Percentiles rank a stretch among this genome's conserved stretches.
Conservation (phyloP, 2,797 vertebrate genomes). For the Sebastes steindachneri region DNA sequence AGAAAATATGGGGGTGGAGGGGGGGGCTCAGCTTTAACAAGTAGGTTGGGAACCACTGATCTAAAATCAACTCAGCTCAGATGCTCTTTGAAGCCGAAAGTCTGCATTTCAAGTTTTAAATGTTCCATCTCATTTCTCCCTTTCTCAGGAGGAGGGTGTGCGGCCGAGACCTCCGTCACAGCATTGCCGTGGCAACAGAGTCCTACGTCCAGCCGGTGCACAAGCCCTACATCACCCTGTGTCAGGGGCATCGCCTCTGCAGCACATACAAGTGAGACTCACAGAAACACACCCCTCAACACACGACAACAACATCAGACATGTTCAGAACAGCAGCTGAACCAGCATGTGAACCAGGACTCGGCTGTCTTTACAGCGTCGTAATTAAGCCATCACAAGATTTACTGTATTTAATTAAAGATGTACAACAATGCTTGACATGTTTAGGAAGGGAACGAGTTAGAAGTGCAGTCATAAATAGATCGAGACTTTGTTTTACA, state of each 20-base stretch:
- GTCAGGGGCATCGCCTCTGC: constrained; percentile 89
- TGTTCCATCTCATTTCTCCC: neutral
- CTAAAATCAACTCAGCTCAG: neutral
- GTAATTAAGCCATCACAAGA: neutral
- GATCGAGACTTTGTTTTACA: neutral
- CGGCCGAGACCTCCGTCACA: constrained; percentile 30
- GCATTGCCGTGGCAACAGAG: constrained; percentile 71
- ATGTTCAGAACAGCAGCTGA: neutral
- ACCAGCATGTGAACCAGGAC: neutral
- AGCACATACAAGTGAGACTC: constrained; percentile 93
- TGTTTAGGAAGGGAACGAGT: constrained; percentile 32
- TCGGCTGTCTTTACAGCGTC: neutral
- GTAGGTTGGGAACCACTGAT: neutral
- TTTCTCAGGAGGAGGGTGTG: constrained; percentile 88
- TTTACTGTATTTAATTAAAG: constrained; percentile 18
- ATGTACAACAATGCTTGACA: constrained; percentile 33
- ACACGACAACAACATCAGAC: neutral
- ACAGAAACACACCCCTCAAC: neutral
- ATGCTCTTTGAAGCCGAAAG: neutral
- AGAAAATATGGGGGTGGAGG: too few relatives aligned
- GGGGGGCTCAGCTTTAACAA: too few relatives aligned
- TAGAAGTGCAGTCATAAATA: constrained; percentile 1
- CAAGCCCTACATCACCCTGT: constrained; percentile 93
- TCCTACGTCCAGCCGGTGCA: constrained; percentile 89
- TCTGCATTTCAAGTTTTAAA: neutral